phyloP scores from a whole-genome alignment of 2,888 invertebrate genomes.

The Yponomeuta cagnagella region DNA sequence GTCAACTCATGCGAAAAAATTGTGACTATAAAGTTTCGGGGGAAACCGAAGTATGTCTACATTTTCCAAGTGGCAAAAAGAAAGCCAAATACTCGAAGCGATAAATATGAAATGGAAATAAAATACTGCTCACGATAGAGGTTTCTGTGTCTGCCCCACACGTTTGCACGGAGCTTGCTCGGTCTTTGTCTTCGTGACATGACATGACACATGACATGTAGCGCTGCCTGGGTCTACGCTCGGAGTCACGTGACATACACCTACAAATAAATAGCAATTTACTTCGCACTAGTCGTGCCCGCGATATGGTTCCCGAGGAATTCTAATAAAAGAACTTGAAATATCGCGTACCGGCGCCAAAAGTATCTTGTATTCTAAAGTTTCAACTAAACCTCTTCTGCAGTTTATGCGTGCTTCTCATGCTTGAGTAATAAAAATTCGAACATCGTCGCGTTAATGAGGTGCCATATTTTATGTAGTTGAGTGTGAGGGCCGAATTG shows the following conservation, averaged over 20 bases:
- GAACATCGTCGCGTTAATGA: too few relatives aligned
- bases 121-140: not conserved
- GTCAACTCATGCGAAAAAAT: too few relatives aligned
- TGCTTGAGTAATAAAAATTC: too few relatives aligned
- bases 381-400: too few relatives aligned
- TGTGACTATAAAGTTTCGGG: not conserved
- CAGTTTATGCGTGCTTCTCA: too few relatives aligned
- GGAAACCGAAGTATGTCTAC: not conserved
- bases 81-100: not conserved
- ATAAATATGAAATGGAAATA: conserved; percentile 4
- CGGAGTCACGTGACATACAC: not conserved
- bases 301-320: not conserved
- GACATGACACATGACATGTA: conserved; percentile 1
- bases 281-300: not conserved
- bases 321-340: not conserved
- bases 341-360: too few relatives aligned
- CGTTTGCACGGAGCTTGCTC: not conserved
- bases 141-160: not conserved
- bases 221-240: not conserved
- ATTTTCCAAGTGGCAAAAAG: not conserved
- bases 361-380: too few relatives aligned
- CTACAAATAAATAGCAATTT: not conserved
- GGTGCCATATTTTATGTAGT: too few relatives aligned
- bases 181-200: not conserved
- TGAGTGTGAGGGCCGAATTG: too few relatives aligned